Base-by-base conservation (phyloP, 35 echinoderm and acorn worm genomes). In the Ophiothrix spiculata region DNA sequence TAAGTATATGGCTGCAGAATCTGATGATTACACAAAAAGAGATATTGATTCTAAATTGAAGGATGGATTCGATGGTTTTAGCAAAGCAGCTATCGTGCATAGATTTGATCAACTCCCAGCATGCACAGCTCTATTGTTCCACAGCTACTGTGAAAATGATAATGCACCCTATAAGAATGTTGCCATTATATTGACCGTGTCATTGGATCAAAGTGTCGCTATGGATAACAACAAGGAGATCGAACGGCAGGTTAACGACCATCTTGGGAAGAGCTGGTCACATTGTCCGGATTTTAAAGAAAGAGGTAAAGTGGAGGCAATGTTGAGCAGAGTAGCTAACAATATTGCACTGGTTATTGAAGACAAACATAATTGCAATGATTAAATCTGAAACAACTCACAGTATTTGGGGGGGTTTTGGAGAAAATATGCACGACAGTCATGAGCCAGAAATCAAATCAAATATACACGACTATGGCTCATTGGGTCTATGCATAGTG, bases 91-190 rank as follows among this genome's bases (percentile, higher is more conserved):
- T 3, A 81, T 88, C 0, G 64, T 95, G 69, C 56, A 73, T 54
- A 33, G 88, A 15, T 91, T 95, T 79, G 88, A 95, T 74, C 10
- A 81, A 29, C 88, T 95, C 25, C 93, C 93, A 33, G 74, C 93
- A 10, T 95, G 93, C 77, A 91, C 93, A 0, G 83, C 88, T 36
- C 56, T 95, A 25, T 56, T 86, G 0, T 95, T 91, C 17, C 88
- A 95, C 76, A 88, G 90, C 34, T 95, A 91, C 76, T 95, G 93
- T 38, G 90, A 95, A 17, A 95, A 87, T 36, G 89, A 91, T 6
- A 81, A 95, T 85, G 93, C 93, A 0, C 85, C 85, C 0, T 91
- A 91, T 81, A 84, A 56, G 15, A 77, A 95, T 36, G 89, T 86
- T 0, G 93, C 90, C 0, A 83, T 95, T 19, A 88, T 95, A 0